Evolutionary conservation across 2,888 invertebrate species (phyloP).

Genomic region (Xanthorhoe spadicearia): DNA sequence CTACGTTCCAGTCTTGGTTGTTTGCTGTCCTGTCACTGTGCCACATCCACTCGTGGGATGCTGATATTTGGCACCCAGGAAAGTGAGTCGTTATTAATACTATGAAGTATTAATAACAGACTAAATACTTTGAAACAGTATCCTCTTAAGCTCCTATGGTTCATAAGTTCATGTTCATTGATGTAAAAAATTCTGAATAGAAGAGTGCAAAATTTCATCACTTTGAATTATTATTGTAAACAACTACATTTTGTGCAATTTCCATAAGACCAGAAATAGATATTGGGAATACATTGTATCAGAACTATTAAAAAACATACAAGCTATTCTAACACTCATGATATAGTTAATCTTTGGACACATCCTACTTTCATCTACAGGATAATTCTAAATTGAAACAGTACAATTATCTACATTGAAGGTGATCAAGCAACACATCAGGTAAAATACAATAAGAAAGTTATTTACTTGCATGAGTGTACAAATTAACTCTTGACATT

Average conservation of each 20-base stretch:
- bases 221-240: neutral
- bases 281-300: neutral
- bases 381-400: constrained; percentile 17
- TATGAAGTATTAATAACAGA: constrained; percentile 8
- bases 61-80: no score
- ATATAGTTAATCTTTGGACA: constrained; percentile 25
- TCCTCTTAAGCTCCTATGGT: constrained; percentile 26
- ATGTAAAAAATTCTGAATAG: constrained; percentile 1
- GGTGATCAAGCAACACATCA: constrained; percentile 1
- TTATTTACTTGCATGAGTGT: neutral
- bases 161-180: constrained; percentile 29
- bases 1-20: no score
- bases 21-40: no score
- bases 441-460: neutral
- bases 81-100: no score
- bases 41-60: no score
- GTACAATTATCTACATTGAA: constrained; percentile 20
- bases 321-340: constrained; percentile 22
- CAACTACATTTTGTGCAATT: constrained; percentile 7
- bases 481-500: no score
- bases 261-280: neutral
- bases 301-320: constrained; percentile 11
- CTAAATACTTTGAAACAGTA: constrained; percentile 8
- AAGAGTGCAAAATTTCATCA: neutral
- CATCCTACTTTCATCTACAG: constrained; percentile 17